These are phyloP conservation scores for Sycophila texana DNA, from an alignment of 2,888 invertebrate genomes.

Conservation along the genomic window DNA sequence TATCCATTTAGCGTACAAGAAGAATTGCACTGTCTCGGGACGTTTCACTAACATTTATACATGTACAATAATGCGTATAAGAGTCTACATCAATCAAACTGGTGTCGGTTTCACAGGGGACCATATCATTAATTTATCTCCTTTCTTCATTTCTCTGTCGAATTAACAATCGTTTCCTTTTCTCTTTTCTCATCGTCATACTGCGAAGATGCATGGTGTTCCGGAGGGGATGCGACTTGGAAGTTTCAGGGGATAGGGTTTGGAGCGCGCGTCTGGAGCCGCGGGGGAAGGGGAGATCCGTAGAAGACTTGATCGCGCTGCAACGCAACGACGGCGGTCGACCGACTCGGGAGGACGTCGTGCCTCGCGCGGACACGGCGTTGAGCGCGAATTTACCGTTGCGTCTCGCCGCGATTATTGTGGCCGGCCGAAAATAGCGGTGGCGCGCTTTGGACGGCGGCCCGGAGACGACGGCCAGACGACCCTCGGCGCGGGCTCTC, in stretches of 20 bases:
- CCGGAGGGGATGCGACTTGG: no score
- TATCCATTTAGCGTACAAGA: conserved; percentile 34
- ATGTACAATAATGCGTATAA: conserved; percentile 34
- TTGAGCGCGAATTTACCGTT: no score
- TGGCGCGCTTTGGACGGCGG: conserved; percentile 11
- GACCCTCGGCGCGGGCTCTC: conserved; percentile 21
- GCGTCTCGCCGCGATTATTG: no score
- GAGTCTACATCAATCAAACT: conserved; percentile 40
- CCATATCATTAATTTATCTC: not conserved
- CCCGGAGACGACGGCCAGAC: conserved; percentile 35
- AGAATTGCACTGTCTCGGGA: conserved; percentile 51
- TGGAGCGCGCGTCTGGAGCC: no score
- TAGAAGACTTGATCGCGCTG: no score
- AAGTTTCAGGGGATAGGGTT: no score
- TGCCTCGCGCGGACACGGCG: no score
- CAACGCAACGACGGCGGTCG: no score
- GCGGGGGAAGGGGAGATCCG: no score
- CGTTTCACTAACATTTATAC: conserved; percentile 45
- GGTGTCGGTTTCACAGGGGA: no score
- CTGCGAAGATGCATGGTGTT: conserved; percentile 6
- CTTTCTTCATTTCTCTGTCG: conserved; percentile 8
- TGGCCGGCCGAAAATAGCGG: no score
- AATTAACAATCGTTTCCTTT: conserved; percentile 33
- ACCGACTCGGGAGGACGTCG: not conserved
- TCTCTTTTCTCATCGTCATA: conserved; percentile 39